These are phyloP conservation scores for Acanthis flammea DNA, from an alignment of 2,797 vertebrate genomes.

Conservation along the genomic window DNA sequence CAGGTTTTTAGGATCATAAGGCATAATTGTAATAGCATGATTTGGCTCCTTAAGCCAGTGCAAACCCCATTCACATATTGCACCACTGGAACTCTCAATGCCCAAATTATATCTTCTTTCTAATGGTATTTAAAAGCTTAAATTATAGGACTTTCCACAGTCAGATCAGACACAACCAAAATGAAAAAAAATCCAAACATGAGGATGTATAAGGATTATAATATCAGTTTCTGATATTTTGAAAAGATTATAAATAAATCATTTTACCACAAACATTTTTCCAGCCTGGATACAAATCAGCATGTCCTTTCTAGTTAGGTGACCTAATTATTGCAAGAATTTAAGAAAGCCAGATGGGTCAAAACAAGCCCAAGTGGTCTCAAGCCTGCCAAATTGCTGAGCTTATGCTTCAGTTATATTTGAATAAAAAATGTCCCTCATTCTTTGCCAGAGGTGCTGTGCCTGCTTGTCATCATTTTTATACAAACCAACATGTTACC, in stretches of 20 bases:
- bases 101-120: neutral
- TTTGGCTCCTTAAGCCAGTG: neutral
- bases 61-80: neutral
- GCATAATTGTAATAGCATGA: neutral
- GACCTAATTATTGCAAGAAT: neutral
- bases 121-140: neutral
- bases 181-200: too few species aligned
- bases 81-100: neutral
- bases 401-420: neutral
- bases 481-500: neutral
- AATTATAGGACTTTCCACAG: neutral
- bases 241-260: neutral
- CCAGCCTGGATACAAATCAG: neutral
- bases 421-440: neutral
- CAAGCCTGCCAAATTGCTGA: neutral
- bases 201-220: neutral
- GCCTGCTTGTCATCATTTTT: neutral
- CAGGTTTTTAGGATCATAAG: neutral
- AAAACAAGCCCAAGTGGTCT: neutral
- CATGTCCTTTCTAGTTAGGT: neutral
- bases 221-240: neutral
- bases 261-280: neutral
- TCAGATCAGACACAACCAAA: neutral
- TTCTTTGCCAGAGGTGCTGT: neutral
- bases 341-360: neutral